Evolutionary conservation across 2,113 vertebrate species (phyloP).

Genomic region (Archilochus colubris): DNA sequence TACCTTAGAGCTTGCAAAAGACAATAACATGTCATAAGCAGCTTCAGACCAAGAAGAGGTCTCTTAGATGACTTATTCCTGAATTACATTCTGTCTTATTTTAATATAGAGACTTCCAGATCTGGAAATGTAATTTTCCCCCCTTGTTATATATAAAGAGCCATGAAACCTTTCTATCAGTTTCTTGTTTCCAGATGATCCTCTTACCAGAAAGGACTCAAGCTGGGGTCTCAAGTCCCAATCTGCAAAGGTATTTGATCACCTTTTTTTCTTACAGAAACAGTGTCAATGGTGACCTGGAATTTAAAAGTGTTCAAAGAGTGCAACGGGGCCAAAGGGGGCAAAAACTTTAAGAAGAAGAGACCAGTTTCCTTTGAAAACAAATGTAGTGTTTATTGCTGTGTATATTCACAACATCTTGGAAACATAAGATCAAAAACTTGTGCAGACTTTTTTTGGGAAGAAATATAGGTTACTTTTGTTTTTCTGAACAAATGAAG

Average conservation of each 20-base stretch:
- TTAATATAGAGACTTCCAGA: neutral
- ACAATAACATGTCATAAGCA: fast-evolving
- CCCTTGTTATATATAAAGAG: neutral
- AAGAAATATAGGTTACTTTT: neutral
- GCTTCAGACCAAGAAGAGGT: neutral
- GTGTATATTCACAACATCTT: neutral
- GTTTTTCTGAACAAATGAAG: neutral
- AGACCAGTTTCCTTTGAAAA: neutral
- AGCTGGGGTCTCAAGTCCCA: neutral
- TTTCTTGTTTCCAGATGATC: neutral
- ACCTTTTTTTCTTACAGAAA: neutral
- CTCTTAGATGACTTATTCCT: neutral
- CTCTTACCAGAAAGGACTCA: neutral
- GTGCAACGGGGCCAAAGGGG: neutral
- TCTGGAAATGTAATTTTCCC: neutral
- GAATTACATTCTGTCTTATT: neutral
- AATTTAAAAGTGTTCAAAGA: neutral
- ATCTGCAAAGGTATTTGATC: neutral
- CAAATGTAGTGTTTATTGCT: neutral
- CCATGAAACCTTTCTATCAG: fast-evolving
- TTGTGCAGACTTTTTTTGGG: neutral
- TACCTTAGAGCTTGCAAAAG: neutral
- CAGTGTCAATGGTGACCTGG: fast-evolving
- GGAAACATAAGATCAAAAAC: neutral
- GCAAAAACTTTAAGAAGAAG: neutral